Evolutionary conservation across 1,140 invertebrate genomes (phyloP).

Genomic region (Eciton burchellii): DNA sequence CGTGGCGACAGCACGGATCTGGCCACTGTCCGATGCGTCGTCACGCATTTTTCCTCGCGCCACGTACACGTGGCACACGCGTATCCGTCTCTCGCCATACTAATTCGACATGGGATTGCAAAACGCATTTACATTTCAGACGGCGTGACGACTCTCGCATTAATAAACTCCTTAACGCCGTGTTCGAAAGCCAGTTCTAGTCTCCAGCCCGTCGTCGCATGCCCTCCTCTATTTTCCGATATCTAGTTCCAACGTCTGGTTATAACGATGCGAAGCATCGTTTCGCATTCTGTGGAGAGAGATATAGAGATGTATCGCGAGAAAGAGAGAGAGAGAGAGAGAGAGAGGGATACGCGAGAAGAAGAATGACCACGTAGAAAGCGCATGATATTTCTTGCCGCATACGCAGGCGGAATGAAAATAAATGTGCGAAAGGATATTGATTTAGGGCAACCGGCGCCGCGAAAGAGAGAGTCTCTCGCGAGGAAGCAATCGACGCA

Average conservation of each 20-base stretch:
- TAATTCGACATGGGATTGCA: conserved; percentile 15
- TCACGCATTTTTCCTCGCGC: conserved; percentile 32
- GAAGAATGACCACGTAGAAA: conserved; percentile 32
- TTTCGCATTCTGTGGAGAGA: not conserved
- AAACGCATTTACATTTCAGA: not conserved
- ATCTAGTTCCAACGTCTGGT: too few species aligned
- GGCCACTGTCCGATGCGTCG: conserved; percentile 13
- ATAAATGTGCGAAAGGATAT: conserved; percentile 35
- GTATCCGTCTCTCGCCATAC: conserved; percentile 4
- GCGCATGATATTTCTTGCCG: not conserved
- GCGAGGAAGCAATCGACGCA: conserved; percentile 32
- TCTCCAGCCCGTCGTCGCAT: not conserved
- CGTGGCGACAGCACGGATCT: conserved; percentile 8
- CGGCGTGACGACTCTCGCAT: not conserved
- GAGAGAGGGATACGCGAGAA: not conserved
- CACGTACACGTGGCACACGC: conserved; percentile 13
- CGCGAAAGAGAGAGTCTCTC: conserved; percentile 31
- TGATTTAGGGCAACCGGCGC: not conserved
- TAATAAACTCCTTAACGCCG: not conserved
- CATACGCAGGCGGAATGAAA: not conserved
- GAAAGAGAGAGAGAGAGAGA: not conserved
- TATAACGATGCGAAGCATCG: not conserved
- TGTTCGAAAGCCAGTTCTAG: not conserved
- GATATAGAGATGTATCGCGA: not conserved
- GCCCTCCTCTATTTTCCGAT: not conserved